These are phyloP conservation scores for Rhea americana DNA, from an alignment of 2,113 vertebrate genomes.

Conservation along the genomic window DNA sequence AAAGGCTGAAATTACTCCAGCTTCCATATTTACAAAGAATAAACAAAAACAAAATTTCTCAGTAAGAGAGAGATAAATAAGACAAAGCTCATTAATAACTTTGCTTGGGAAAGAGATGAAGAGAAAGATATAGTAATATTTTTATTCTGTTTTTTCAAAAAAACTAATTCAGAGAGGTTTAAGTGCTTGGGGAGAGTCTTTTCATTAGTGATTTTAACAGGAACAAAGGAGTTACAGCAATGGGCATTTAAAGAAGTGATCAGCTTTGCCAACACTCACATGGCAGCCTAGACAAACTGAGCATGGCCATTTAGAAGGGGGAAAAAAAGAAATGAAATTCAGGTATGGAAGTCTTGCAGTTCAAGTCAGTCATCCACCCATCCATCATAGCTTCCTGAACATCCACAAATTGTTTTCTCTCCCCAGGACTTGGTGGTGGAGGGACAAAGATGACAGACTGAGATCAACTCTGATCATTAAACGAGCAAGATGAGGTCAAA, in stretches of 20 bases:
- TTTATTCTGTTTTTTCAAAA: not conserved
- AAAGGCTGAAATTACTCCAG: not conserved
- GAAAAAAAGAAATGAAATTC: not conserved
- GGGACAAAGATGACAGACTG: not conserved
- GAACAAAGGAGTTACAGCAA: not conserved
- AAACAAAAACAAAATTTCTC: not conserved
- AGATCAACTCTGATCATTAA: not conserved
- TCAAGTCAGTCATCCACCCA: not conserved
- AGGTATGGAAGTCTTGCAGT: not conserved
- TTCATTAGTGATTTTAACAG: not conserved
- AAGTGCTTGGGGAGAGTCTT: not conserved
- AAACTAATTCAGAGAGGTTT: not conserved
- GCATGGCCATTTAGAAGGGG: not conserved
- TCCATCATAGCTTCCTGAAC: not conserved
- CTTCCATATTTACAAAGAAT: not conserved
- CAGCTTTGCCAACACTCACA: not conserved
- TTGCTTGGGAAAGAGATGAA: not conserved
- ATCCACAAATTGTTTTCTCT: not conserved
- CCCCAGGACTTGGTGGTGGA: not conserved
- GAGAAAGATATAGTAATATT: not conserved
- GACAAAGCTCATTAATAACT: not conserved
- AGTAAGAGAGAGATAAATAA: not conserved
- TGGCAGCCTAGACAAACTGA: not conserved
- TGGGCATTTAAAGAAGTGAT: not conserved
- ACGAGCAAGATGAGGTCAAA: not conserved